These are phyloP conservation scores for Turnix velox DNA, from an alignment of 2,113 vertebrate genomes.

Conservation along the genomic window DNA sequence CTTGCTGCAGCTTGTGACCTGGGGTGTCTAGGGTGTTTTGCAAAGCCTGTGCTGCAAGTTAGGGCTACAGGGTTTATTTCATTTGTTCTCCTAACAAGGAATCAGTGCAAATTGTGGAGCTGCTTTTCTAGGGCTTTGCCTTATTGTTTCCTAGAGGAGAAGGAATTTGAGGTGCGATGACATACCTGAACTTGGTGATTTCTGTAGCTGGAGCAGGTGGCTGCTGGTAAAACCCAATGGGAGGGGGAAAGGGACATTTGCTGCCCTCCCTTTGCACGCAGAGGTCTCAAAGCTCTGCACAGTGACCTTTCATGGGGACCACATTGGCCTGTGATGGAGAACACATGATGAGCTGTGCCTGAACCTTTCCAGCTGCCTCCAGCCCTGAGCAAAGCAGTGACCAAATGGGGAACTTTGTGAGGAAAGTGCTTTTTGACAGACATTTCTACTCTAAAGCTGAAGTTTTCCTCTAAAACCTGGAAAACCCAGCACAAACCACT, in stretches of 20 bases:
- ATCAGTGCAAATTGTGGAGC: background rate
- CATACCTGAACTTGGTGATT: background rate
- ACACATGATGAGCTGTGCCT: background rate
- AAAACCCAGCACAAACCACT: background rate
- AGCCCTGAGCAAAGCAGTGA: background rate
- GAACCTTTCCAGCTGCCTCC: background rate
- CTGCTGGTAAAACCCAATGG: background rate
- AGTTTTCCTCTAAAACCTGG: background rate
- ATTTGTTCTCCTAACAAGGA: background rate
- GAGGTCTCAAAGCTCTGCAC: background rate
- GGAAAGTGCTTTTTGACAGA: background rate
- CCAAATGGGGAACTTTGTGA: background rate
- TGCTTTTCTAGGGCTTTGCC: background rate
- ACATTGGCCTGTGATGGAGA: background rate
- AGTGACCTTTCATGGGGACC: background rate
- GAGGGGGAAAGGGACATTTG: background rate
- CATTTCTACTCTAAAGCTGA: background rate
- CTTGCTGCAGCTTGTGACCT: background rate
- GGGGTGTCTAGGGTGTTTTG: background rate
- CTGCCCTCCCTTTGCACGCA: background rate
- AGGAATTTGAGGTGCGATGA: rapidly evolving
- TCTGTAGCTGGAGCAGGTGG: background rate
- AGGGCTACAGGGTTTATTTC: background rate
- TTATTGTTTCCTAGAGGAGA: background rate
- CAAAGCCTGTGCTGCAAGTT: background rate